Percentiles rank a stretch among this genome's conserved stretches.
phyloP scores from a whole-genome alignment of 2,888 invertebrate genomes.

The Keiferia lycopersicella region DNA sequence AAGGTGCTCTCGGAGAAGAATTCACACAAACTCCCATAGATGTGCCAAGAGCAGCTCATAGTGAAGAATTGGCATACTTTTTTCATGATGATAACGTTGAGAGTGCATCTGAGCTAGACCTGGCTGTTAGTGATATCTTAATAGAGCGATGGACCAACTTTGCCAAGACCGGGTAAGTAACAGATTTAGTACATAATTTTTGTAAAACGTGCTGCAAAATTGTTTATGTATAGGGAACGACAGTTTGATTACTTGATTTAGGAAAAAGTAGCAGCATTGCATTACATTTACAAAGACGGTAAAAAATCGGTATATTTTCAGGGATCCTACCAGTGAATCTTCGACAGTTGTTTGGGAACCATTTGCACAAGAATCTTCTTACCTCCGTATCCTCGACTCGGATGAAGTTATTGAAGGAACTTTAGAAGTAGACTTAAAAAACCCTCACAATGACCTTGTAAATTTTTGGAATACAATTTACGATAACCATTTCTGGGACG shows the following conservation, averaged over 20 bases:
- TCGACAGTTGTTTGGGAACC: conserved; percentile 57
- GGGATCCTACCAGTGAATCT: conserved; percentile 53
- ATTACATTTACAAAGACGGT: no score
- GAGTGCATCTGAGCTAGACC: conserved; percentile 42
- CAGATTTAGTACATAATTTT: no score
- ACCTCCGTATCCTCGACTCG: conserved; percentile 51
- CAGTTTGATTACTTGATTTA: no score
- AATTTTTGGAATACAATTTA: conserved; percentile 65
- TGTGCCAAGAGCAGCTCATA: conserved; percentile 57
- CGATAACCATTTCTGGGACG: conserved; percentile 57
- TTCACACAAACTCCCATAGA: conserved; percentile 51
- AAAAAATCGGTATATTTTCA: conserved; percentile 41
- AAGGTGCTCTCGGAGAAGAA: conserved; percentile 55
- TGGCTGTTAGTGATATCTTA: conserved; percentile 54
- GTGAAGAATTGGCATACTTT: conserved; percentile 67
- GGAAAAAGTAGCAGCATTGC: no score
- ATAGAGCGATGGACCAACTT: conserved; percentile 72
- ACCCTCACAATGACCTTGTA: conserved; percentile 53
- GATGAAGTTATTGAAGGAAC: conserved; percentile 44
- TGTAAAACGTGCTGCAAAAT: background rate
- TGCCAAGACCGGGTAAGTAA: conserved; percentile 64
- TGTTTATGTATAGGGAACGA: no score
- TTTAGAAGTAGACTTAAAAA: conserved; percentile 47
- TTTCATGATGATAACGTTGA: conserved; percentile 46
- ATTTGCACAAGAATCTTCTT: conserved; percentile 45